A percentile compares a stretch with the other conserved stretches of the same genome.
Evolutionary conservation across 2,797 vertebrate genomes (phyloP).

Genomic region (Discoglossus pictus): DNA sequence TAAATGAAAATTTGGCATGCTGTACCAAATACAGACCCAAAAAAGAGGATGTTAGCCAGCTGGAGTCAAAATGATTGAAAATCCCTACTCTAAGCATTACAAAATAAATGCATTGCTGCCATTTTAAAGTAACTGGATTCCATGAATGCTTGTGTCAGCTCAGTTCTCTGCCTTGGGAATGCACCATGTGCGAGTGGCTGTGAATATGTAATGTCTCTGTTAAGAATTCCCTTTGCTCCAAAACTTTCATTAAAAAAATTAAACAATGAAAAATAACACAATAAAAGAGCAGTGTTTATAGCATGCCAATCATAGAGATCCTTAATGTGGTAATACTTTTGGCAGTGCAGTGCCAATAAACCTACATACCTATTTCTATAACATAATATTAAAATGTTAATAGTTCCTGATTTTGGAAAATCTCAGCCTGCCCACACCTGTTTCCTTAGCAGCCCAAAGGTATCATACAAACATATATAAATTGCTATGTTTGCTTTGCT

Average conservation of each 20-base stretch:
- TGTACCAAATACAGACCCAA: too few species aligned
- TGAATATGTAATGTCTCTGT: slow-evolving; percentile 2
- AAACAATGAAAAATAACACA: not conserved
- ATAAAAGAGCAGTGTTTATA: slow-evolving; percentile 7
- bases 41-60: too few species aligned
- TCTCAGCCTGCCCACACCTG: slow-evolving; percentile 14
- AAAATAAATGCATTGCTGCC: not conserved
- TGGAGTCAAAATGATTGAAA: too few species aligned
- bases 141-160: not conserved
- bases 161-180: not conserved
- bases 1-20: too few species aligned
- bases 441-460: slow-evolving; percentile 9
- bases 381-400: slow-evolving; percentile 2
- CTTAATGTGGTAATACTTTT: slow-evolving; percentile 11
- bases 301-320: not conserved
- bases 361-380: slow-evolving; percentile 1
- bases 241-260: not conserved
- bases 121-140: not conserved
- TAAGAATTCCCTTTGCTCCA: not conserved
- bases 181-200: not conserved
- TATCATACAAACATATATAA: slow-evolving; percentile 19
- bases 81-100: not conserved
- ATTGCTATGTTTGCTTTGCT: slow-evolving; percentile 17
- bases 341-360: slow-evolving; percentile 20
- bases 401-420: slow-evolving; percentile 4